A percentile compares a stretch with the other conserved stretches of the same genome.
Evolutionary conservation across 2,797 vertebrate species (phyloP).

Genomic region (Apogon hyalosoma): DNA sequence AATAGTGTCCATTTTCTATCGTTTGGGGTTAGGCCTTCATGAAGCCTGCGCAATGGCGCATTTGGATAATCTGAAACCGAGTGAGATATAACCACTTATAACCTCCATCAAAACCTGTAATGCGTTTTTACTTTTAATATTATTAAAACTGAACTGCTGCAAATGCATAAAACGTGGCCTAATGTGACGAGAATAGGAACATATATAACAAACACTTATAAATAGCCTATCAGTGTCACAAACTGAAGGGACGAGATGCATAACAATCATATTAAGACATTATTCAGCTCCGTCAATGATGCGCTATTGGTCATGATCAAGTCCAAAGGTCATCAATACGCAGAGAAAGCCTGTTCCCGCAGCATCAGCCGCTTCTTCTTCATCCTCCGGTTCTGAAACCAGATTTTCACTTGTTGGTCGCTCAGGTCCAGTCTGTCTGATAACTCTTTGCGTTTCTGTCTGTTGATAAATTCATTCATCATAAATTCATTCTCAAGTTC

Average conservation of each 20-base stretch:
- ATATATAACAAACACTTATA: constrained; percentile 28
- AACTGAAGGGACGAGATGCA: constrained; percentile 14
- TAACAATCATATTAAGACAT: constrained; percentile 25
- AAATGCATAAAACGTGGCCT: background rate
- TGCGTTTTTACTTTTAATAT: background rate
- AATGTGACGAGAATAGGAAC: constrained; percentile 25
- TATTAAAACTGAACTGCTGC: background rate
- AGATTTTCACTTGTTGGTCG: constrained; percentile 89
- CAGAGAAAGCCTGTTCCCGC: constrained; percentile 90
- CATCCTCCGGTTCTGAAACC: constrained; percentile 93
- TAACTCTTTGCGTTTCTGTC: constrained; percentile 93
- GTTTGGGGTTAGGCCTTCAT: background rate
- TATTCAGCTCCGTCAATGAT: constrained; percentile 18
- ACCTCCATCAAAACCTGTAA: background rate
- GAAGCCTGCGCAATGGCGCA: constrained; percentile 21
- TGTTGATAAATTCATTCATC: constrained; percentile 94
- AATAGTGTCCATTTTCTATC: background rate
- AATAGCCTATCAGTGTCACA: constrained; percentile 40
- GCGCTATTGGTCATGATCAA: constrained; percentile 72
- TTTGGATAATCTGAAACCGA: constrained; percentile 21
- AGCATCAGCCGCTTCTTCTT: constrained; percentile 95
- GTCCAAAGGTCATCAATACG: constrained; percentile 85
- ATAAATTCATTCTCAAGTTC: constrained; percentile 96
- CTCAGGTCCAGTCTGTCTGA: constrained; percentile 92
- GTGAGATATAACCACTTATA: background rate